Evolutionary conservation across 2,113 vertebrate genomes (phyloP), one percentile per base, ranked within the genome.

Genomic region (Actenoides hombroni): DNA sequence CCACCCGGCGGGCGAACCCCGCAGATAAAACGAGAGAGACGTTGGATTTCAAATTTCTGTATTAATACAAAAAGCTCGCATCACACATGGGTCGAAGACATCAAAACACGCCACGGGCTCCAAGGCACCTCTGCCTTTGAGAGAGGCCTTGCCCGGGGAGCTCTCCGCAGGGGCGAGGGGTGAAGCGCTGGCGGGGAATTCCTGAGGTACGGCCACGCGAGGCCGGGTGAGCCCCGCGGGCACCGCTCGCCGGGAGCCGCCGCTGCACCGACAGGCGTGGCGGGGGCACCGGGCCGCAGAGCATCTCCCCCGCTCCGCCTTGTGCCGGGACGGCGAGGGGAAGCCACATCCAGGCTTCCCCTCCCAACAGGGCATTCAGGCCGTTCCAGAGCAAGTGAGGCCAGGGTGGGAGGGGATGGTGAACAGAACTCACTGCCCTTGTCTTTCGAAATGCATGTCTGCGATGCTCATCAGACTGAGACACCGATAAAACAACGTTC

Each of bases 371-470:
- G 29, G 11, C 17, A 1, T 8, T 39, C 24, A 11, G 33, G 13
- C 29, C 25, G 3, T 13, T 23, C 7, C 6, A 15, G 33, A 14
- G 15, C 33, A 12, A 20, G 28, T 3, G 61, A 46, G 42, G 42
- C 18, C 14, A 29, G 15, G 68, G 39, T 10, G 9, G 11, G 4
- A 6, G 24, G 9, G 3, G 25, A 16, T 3, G 13, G 11, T 21
- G 12, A 11, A 4, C 13, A 35, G 51, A n/a, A 40, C 9, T 16
- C 63, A 1, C 3, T 6, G n/a, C 29, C 51, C 0, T 6, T 9
- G 21, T 11, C 51, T 15, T 0, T 26, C 18, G 10, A 13, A 11
- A 16, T 10, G 3, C 3, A 26, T 1, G 2, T n/a, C 25, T 26
- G 64, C 4, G 11, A 48, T 46, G 17, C 37, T 48, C 8, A 9